These are phyloP conservation scores for Pollenia amentaria DNA, from an alignment of 2,888 invertebrate species.

Conservation along the genomic window DNA sequence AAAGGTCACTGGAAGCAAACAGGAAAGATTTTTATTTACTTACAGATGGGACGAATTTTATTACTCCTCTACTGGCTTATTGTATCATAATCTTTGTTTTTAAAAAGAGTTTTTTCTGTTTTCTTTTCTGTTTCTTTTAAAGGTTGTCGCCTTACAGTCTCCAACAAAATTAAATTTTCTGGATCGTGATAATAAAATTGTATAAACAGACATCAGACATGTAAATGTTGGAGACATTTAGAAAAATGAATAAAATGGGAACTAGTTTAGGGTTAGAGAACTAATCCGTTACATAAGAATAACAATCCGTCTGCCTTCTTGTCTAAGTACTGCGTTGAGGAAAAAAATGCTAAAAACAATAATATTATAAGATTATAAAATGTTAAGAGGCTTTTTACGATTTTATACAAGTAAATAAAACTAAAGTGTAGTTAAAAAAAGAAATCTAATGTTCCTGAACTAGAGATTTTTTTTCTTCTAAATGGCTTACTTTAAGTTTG, in stretches of 20 bases:
- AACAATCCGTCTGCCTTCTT: not conserved
- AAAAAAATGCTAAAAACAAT: no score
- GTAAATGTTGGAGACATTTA: not conserved
- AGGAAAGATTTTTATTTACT: conserved; percentile 6
- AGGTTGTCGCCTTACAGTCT: not conserved
- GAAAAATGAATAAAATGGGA: not conserved
- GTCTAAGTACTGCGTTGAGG: not conserved
- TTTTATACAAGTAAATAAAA: no score
- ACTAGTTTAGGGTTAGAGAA: not conserved
- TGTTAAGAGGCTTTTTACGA: no score
- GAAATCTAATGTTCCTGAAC: no score
- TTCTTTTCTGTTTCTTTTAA: not conserved
- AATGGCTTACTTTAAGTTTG: no score
- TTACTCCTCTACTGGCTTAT: not conserved
- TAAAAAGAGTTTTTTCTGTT: not conserved
- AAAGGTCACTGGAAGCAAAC: not conserved
- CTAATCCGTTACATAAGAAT: not conserved
- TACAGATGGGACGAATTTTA: not conserved
- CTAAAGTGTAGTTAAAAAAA: no score
- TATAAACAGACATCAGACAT: no score
- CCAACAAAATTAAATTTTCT: not conserved
- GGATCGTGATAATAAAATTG: no score
- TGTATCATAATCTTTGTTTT: not conserved
- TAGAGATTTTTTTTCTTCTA: no score
- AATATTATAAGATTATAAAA: no score